Percentiles rank a stretch among this genome's conserved stretches.
phyloP scores from a whole-genome alignment of 2,797 vertebrate species.

The Ficedula albicollis region DNA sequence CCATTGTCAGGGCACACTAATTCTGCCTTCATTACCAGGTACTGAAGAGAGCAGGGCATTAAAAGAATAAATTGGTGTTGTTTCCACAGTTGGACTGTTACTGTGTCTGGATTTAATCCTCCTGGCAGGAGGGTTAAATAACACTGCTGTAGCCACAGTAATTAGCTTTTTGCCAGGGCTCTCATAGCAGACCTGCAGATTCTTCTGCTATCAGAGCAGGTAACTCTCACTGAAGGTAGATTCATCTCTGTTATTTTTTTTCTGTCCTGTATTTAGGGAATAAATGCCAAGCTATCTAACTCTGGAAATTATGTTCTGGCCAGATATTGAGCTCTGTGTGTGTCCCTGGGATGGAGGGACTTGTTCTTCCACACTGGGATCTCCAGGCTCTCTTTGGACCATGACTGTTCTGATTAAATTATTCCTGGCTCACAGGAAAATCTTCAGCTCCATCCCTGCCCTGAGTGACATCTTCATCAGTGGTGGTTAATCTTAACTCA shows the following conservation, averaged over 20 bases:
- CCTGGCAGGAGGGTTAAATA: background rate
- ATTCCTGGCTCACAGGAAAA: background rate
- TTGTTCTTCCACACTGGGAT: no score
- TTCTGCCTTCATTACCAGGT: background rate
- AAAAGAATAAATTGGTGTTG: background rate
- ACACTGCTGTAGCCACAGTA: background rate
- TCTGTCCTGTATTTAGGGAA: background rate
- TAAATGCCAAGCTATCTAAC: background rate
- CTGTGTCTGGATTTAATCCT: background rate
- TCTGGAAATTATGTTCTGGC: background rate
- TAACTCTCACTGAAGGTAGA: background rate
- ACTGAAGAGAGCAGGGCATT: background rate
- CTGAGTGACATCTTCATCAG: accelerated
- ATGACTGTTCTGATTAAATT: background rate
- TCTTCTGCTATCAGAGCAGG: background rate
- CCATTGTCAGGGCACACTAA: accelerated
- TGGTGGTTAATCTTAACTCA: background rate
- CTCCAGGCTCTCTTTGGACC: background rate
- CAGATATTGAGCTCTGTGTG: accelerated
- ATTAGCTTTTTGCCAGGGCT: background rate
- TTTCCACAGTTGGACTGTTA: background rate
- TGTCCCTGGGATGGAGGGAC: accelerated
- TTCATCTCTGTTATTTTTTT: background rate
- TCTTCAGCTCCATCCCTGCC: background rate
- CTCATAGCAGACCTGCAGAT: background rate